phyloP scores from a whole-genome alignment of 2,113 vertebrate species.

The Aspidoscelis tigris region DNA sequence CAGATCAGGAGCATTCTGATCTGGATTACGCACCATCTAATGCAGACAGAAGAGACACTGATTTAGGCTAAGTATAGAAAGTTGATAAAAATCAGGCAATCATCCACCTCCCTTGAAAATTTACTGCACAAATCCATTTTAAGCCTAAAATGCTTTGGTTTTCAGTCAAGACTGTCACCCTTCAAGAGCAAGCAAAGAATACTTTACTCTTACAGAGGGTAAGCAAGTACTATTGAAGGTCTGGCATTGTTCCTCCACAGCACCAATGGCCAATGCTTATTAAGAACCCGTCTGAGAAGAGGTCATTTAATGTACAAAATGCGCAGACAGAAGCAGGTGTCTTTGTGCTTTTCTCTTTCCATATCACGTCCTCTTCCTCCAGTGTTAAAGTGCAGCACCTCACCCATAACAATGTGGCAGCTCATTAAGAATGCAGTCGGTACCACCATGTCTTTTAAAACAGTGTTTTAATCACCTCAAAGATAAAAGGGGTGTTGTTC shows the following conservation, averaged over 20 bases:
- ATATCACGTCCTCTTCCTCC: conserved; percentile 49
- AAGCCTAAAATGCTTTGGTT: neutral
- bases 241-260: neutral
- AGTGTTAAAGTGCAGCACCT: conserved; percentile 43
- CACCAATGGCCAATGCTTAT: neutral
- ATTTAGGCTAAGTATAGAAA: too few species aligned
- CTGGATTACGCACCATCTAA: too few species aligned
- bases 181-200: neutral
- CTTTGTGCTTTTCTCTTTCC: conserved; percentile 37
- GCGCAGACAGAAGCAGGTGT: conserved; percentile 35
- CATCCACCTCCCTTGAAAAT: neutral
- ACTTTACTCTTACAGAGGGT: neutral
- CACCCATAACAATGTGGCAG: conserved; percentile 38
- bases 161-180: neutral
- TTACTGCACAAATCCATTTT: neutral
- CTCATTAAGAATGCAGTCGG: conserved; percentile 49
- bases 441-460: conserved; percentile 45
- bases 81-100: neutral
- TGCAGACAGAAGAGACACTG: too few species aligned
- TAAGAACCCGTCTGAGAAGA: conserved; percentile 38
- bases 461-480: conserved; percentile 60
- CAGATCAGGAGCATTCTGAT: too few species aligned
- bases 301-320: conserved; percentile 53
- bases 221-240: neutral
- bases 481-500: conserved; percentile 62